phyloP scores from a whole-genome alignment of 2,888 invertebrate genomes.

The Drosophila rellima region DNA sequence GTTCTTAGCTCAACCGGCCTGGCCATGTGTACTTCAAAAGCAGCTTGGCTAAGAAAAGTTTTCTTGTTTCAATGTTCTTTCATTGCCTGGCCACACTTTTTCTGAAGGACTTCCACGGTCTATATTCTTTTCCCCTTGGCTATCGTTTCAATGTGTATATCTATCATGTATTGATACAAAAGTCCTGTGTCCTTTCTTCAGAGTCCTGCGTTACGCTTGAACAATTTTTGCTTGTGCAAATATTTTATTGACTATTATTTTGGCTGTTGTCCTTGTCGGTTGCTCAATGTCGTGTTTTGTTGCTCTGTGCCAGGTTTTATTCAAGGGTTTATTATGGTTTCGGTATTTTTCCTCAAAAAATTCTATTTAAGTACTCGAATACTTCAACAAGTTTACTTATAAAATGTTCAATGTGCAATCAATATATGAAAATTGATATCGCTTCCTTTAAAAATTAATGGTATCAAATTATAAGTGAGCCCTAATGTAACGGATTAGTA shows the following conservation, averaged over 20 bases:
- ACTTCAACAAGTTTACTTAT: constrained; percentile 18
- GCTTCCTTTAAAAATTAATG: not conserved
- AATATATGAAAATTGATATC: not conserved
- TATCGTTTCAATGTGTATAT: constrained; percentile 23
- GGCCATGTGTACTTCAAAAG: constrained; percentile 68
- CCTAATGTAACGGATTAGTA: too few relatives aligned
- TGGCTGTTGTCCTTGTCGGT: constrained; percentile 39
- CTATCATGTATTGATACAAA: constrained; percentile 56
- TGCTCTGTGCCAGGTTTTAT: constrained; percentile 29
- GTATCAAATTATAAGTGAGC: not conserved
- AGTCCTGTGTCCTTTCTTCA: constrained; percentile 26
- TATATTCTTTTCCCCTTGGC: not conserved
- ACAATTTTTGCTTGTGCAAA: constrained; percentile 69
- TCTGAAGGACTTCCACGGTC: not conserved
- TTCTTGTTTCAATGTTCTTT: constrained; percentile 60
- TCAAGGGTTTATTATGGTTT: constrained; percentile 48
- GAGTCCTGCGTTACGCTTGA: constrained; percentile 63
- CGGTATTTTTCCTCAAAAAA: constrained; percentile 41
- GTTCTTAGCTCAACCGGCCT: constrained; percentile 9
- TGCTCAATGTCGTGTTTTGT: constrained; percentile 12
- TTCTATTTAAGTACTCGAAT: constrained; percentile 26
- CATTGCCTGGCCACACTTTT: constrained; percentile 52
- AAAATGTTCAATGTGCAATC: constrained; percentile 3
- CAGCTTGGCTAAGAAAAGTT: constrained; percentile 46
- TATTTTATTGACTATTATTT: constrained; percentile 80